Evolutionary conservation across 2,797 vertebrate genomes (phyloP), one percentile per base, ranked within the genome.

Genomic region (Pelochelys cantorii): DNA sequence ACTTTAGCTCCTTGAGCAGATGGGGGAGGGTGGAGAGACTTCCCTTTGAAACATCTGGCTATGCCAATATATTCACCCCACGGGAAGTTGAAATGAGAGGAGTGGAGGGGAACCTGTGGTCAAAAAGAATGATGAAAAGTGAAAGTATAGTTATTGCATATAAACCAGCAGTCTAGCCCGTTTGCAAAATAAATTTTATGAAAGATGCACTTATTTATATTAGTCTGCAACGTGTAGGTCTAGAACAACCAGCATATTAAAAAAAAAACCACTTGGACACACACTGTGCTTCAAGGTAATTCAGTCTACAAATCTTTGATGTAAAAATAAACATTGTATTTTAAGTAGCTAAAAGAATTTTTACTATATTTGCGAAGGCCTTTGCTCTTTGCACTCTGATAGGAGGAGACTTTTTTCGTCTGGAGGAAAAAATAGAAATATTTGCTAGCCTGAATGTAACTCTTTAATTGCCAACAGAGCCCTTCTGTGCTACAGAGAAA

Each of bases 291-390:
- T 91, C 82, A 81, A 91, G 55, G 94, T 93, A 92, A 94, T 89
- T 94, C 84, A 86, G 87, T 79, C 89, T 96, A 83, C 95, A 96
- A 94, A 93, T 85, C 89, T 94, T 96, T 92, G 91, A 96, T 93
- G 82, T 91, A 96, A 97, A 94, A 97, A 96, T 95, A 97, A 97
- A 96, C 42, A 37, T 84, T 74, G 53, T 91, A 42, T 95, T 97
- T 96, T 94, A 92, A 93, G 82, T 84, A 95, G 86, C 84, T 77
- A 9, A 95, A 96, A 68, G 91, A 75, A 85, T 96, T 93, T 96
- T 93, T 96, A 75, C 88, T 96, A 0, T 95, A 86, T 93, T 96
- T 96, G 77, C 57, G 93, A 87, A 89, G 86, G 74, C 82, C 85
- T 94, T 95, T 95, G 93, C 90, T 95, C 86, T 93, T 92, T 86